Evolutionary conservation across 2,797 vertebrate genomes (phyloP), one percentile per base, ranked within the genome.

Genomic region (Myripristis jacobus): DNA sequence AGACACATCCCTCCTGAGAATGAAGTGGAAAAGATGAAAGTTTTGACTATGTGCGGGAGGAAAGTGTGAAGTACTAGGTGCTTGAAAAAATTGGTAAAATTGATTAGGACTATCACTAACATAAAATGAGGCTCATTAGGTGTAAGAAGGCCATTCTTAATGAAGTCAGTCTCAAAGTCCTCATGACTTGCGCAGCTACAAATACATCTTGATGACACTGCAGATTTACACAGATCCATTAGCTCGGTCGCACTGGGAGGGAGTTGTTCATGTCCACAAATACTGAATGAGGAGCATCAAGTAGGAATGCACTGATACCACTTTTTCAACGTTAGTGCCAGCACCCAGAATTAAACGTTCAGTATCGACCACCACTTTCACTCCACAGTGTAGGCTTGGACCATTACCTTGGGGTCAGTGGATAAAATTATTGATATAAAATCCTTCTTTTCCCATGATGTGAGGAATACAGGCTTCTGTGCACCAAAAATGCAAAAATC

Each of bases 101-200:
- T 56, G n/a, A n/a, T n/a, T 44, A 34, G 3, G 16, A 62, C n/a
- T 25, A 69, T 55, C 19, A 54, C 19, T 27, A 3, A 19, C 4
- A 58, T 70, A 5, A 58, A 63, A 67, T 60, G 0, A 70, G 53
- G 22, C 11, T 56, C 21, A 46, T 4, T 25, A 27, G 34, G 66
- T 50, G 55, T 2, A 73, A 25, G 1, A 67, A 29, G 43, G 64
- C 38, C 53, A 55, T 55, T 51, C 16, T 69, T 78, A 60, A 68
- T 34, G 21, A 11, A 66, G 61, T 55, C 16, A 31, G 18, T 19
- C 52, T 22, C 68, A 15, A 15, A 16, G 25, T 66, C 5, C 59
- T 53, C 57, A 56, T 38, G 44, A 57, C n/a, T 27, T 4, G 36
- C 47, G 46, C 24, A 53, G 52, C 38, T 58, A 61, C 47, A 70